Evolutionary conservation across 2,113 vertebrate genomes (phyloP), one percentile per base, ranked within the genome.

Genomic region (Osmerus eperlanus): DNA sequence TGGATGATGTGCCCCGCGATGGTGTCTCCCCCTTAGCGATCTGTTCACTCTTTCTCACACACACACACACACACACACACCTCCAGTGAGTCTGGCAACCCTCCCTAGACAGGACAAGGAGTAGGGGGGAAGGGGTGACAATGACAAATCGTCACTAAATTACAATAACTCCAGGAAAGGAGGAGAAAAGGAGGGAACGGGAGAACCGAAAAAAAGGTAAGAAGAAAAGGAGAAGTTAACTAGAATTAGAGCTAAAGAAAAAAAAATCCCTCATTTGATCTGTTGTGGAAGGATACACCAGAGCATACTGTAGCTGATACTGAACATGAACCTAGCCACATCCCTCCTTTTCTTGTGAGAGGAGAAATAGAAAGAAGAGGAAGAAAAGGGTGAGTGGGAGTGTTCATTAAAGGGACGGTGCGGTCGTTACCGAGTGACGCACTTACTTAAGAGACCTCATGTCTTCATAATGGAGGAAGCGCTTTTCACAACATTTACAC

Each of bases 61-160:
- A 19, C 55, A 41, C 55, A 23, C 11, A 12, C 18, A 29, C 58
- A 69, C 36, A 52, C 58, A 51, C 36, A 52, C 62, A 63, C 68
- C 55, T 85, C 84, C 88, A 25, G 89, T 67, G 59, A 60, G 52
- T n/a, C 85, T 89, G 89, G 89, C 87, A 90, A 76, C 91, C 81
- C 87, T 89, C 88, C 91, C 90, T 86, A 85, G 87, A 70, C 84
- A 79, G 84, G 87, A 90, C 71, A 84, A 88, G 90, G 89, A 92
- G 87, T 89, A 90, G 86, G 64, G 64, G 41, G 7, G 89, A 89
- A 90, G 90, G 90, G 88, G 87, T 91, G 93, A 94, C 93, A 93
- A 89, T 93, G 93, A 94, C 91, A 93, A 94, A 93, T 94, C 91
- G 90, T 92, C 90, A 87, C 90, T 93, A 94, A 94, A 92, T 92